phyloP scores from a whole-genome alignment of 2,888 invertebrate species.

The Perizoma affinitatum region DNA sequence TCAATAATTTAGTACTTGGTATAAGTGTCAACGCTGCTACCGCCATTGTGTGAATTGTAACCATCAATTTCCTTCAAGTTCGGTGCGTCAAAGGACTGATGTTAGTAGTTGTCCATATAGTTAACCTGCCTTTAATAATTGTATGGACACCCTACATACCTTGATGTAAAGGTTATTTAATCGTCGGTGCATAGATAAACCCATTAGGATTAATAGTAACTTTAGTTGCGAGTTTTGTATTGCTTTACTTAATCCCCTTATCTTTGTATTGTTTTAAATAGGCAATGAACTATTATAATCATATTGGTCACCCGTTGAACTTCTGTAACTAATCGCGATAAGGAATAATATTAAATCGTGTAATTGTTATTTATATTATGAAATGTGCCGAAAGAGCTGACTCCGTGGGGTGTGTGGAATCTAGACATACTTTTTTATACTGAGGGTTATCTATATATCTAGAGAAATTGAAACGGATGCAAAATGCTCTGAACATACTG shows the following conservation, averaged over 20 bases:
- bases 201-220: not conserved
- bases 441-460: too few relatives aligned
- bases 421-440: too few relatives aligned
- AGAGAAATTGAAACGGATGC: too few relatives aligned
- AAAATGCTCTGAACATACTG: too few relatives aligned
- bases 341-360: constrained; percentile 3
- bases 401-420: not conserved
- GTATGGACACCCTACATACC: too few relatives aligned
- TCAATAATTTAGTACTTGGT: too few relatives aligned
- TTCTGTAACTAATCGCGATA: constrained; percentile 11
- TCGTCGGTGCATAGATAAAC: not conserved
- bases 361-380: constrained; percentile 19
- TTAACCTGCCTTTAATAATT: too few relatives aligned
- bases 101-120: too few relatives aligned
- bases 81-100: too few relatives aligned
- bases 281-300: constrained; percentile 4
- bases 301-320: constrained; percentile 11
- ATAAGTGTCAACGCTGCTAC: too few relatives aligned
- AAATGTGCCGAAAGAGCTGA: constrained; percentile 1
- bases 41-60: too few relatives aligned
- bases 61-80: too few relatives aligned
- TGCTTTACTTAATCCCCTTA: constrained; percentile 5
- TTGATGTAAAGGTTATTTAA: not conserved
- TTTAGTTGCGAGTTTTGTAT: not conserved
- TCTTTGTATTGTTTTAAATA: constrained; percentile 12